Conservation (phyloP, 92 coral and sea anemone species). For the Phenganax stokvisi region DNA sequence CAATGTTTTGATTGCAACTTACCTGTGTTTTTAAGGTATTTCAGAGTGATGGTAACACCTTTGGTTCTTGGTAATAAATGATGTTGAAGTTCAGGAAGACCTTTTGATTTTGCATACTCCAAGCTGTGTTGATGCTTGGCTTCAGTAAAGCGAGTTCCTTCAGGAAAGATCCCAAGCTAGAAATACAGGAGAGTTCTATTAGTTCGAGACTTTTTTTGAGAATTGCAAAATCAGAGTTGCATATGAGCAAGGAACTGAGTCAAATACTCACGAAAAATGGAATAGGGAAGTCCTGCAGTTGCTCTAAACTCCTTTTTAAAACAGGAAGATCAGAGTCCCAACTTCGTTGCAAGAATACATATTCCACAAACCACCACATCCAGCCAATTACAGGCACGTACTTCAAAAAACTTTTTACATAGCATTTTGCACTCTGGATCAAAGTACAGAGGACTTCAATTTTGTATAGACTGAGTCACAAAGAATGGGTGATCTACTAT, state of each 20-base stretch:
- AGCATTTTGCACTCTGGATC: slow-evolving; percentile 71
- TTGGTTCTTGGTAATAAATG: slow-evolving; percentile 83
- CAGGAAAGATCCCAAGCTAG: slow-evolving; percentile 88
- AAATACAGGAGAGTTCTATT: not conserved
- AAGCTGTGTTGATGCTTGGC: slow-evolving; percentile 70
- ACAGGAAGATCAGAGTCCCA: slow-evolving; percentile 79
- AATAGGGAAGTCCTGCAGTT: slow-evolving; percentile 74
- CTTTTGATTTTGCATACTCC: slow-evolving; percentile 69
- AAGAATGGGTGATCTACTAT: not conserved
- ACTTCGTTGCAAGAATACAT: slow-evolving; percentile 66
- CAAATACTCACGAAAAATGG: slow-evolving; percentile 76
- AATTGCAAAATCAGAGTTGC: no score
- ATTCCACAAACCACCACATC: slow-evolving; percentile 88
- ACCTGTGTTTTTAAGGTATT: slow-evolving; percentile 68
- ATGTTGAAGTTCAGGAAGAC: slow-evolving; percentile 70
- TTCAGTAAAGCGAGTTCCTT: slow-evolving; percentile 91
- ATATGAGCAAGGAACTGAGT: not conserved
- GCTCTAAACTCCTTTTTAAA: slow-evolving; percentile 58
- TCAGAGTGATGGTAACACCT: slow-evolving; percentile 79
- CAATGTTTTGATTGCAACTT: slow-evolving; percentile 10
- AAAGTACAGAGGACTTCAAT: slow-evolving; percentile 2
- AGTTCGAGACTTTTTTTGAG: not conserved
- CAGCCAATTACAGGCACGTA: slow-evolving; percentile 81
- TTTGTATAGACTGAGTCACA: not conserved
- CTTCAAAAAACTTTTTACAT: slow-evolving; percentile 81